These are phyloP conservation scores for Drosophila leonis DNA, from an alignment of 2,888 invertebrate genomes.

Conservation along the genomic window DNA sequence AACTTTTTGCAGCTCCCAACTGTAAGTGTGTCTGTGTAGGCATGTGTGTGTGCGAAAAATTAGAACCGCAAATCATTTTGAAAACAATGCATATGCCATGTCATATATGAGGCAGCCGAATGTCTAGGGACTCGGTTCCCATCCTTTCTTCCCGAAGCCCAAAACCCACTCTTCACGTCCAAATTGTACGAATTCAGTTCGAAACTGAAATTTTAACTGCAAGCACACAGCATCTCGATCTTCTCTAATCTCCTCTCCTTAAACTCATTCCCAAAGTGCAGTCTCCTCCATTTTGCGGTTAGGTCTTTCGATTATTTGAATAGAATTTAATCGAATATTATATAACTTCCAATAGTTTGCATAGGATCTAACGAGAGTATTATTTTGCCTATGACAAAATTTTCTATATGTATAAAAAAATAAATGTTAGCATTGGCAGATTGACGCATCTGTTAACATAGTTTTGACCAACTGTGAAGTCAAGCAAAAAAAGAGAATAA, in stretches of 20 bases:
- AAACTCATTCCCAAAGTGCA: neutral
- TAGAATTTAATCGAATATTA: no score
- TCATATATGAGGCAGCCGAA: slow-evolving; percentile 60
- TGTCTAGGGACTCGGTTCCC: slow-evolving; percentile 22
- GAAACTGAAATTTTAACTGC: slow-evolving; percentile 11
- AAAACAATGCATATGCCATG: slow-evolving; percentile 80
- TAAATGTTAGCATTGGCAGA: no score
- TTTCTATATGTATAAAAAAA: no score
- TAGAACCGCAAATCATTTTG: slow-evolving; percentile 77
- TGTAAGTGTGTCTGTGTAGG: neutral
- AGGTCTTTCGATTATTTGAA: no score
- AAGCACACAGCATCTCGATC: neutral
- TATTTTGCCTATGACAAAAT: no score
- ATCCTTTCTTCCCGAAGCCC: neutral
- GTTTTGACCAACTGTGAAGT: no score
- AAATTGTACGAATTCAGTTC: slow-evolving; percentile 5
- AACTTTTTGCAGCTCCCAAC: slow-evolving; percentile 48
- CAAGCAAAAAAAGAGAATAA: no score
- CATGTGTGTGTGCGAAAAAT: slow-evolving; percentile 58
- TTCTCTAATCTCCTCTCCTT: neutral
- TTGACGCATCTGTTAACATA: no score
- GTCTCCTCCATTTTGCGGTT: no score
- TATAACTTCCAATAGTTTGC: no score
- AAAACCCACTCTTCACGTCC: neutral
- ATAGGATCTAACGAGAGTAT: no score